A percentile compares a stretch with the other conserved stretches of the same genome.
Conservation (phyloP, 2,888 invertebrate genomes). For the Caenorhabditis sp. region DNA sequence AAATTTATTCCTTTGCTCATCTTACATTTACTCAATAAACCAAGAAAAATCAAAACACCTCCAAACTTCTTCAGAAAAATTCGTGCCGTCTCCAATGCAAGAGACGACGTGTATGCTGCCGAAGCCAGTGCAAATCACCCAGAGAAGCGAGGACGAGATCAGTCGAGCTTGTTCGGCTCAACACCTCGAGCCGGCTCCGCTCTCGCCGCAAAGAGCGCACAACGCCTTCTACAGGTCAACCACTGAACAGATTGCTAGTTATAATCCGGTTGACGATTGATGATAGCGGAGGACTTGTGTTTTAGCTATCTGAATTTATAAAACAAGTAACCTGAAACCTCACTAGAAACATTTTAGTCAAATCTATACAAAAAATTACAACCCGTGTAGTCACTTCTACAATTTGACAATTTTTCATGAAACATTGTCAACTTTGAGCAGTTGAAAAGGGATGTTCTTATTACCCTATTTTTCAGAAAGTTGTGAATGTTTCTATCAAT, state of each 20-base stretch:
- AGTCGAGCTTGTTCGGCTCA: conserved; percentile 75
- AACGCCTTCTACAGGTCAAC: conserved; percentile 83
- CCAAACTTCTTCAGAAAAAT: conserved; percentile 75
- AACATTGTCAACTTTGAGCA: no score
- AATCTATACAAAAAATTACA: no score
- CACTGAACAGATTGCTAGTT: conserved; percentile 80
- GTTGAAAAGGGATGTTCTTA: no score
- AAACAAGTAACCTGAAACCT: no score
- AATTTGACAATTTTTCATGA: no score
- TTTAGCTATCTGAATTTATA: background rate
- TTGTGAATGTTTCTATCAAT: no score
- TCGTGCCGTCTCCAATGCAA: conserved; percentile 82
- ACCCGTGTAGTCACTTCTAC: no score
- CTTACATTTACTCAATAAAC: conserved; percentile 7
- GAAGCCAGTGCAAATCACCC: conserved; percentile 76
- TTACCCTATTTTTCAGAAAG: no score
- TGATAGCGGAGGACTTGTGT: conserved; percentile 26
- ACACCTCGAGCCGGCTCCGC: conserved; percentile 71
- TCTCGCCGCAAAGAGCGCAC: conserved; percentile 79
- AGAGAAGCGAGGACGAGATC: conserved; percentile 76
- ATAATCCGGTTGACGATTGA: conserved; percentile 79
- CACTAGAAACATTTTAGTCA: no score
- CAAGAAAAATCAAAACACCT: background rate
- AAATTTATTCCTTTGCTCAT: conserved; percentile 2
- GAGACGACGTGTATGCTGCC: conserved; percentile 78